These are phyloP conservation scores for Butorides virescens DNA, from an alignment of 2,113 vertebrate genomes.

Conservation along the genomic window DNA sequence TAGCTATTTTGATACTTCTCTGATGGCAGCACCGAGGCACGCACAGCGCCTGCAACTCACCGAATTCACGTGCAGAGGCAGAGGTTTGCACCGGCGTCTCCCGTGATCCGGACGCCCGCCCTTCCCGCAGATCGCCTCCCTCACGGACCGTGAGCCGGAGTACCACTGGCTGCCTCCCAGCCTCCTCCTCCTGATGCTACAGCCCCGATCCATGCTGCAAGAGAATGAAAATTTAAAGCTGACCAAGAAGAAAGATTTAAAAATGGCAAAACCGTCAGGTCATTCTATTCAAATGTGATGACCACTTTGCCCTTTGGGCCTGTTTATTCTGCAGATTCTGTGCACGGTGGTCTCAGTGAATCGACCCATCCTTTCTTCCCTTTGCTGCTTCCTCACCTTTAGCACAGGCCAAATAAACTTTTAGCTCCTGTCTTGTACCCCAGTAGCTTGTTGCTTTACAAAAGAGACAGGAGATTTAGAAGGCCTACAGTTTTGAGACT, in stretches of 20 bases:
- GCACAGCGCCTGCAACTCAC: background rate
- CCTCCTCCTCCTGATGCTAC: background rate
- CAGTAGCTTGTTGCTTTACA: background rate
- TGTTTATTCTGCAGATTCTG: background rate
- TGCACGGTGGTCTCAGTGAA: accelerated
- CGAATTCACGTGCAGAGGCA: accelerated
- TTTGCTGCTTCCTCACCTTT: background rate
- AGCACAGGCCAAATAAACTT: background rate
- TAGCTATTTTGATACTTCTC: background rate
- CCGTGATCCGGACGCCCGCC: background rate
- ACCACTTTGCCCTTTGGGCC: background rate
- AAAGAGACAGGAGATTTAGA: background rate
- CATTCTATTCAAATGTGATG: background rate
- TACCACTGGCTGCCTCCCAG: background rate
- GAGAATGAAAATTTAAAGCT: background rate
- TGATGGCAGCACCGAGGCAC: background rate
- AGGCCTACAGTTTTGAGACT: background rate
- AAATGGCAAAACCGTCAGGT: background rate
- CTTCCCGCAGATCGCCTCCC: background rate
- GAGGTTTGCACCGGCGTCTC: background rate
- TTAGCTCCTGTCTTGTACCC: background rate
- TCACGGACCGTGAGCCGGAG: accelerated
- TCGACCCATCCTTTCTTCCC: accelerated
- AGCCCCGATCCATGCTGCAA: accelerated
- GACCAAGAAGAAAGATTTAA: background rate